Percentiles rank a stretch among this genome's conserved stretches.
Conservation (phyloP, 2,797 vertebrate genomes). For the Lagocephalus sceleratus region DNA sequence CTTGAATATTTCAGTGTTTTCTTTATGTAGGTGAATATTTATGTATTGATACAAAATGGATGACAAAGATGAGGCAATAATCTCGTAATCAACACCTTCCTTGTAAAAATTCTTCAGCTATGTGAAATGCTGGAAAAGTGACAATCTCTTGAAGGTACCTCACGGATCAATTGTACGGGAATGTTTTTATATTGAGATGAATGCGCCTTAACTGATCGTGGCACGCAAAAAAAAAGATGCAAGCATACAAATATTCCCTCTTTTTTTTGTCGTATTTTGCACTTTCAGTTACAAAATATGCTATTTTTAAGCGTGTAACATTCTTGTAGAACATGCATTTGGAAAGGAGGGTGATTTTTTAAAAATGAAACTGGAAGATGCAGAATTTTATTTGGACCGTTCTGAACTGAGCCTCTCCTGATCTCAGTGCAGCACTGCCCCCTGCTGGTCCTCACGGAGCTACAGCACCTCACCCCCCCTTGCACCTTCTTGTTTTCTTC, state of each 20-base stretch:
- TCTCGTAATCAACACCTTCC: background rate
- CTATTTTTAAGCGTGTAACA: too few relatives aligned
- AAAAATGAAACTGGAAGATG: too few relatives aligned
- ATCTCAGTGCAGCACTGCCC: background rate
- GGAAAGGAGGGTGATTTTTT: too few relatives aligned
- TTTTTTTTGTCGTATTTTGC: too few relatives aligned
- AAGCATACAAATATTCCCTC: background rate
- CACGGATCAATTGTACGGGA: background rate
- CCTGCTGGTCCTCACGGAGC: slow-evolving; percentile 6
- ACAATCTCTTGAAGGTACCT: background rate
- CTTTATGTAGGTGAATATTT: slow-evolving; percentile 13
- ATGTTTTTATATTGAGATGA: background rate
- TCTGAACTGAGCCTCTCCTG: too few relatives aligned
- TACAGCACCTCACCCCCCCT: background rate
- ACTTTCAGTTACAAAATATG: too few relatives aligned
- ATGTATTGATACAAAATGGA: background rate
- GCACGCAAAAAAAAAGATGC: background rate
- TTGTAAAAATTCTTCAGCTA: background rate
- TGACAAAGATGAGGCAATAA: background rate
- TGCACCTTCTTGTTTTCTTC: background rate
- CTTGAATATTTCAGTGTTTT: slow-evolving; percentile 42
- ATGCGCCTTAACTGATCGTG: background rate
- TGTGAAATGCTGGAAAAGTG: background rate
- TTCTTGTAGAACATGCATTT: too few relatives aligned
- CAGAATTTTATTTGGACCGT: too few relatives aligned